These are phyloP conservation scores for Bovichtus diacanthus DNA, from an alignment of 2,797 vertebrate species.

Conservation along the genomic window DNA sequence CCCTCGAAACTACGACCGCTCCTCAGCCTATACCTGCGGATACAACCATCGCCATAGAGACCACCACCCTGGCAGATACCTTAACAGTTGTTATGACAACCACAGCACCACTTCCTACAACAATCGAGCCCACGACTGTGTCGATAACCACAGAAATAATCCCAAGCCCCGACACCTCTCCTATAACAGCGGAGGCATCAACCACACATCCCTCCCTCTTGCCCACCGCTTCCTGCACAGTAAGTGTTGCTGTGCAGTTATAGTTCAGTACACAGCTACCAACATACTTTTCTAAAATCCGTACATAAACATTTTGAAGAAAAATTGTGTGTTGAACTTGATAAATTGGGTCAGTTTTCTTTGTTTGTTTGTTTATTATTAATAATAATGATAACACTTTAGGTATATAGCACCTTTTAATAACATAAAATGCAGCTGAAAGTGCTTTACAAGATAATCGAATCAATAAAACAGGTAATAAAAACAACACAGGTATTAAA, in stretches of 20 bases:
- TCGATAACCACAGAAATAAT: conserved; percentile 52
- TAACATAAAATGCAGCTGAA: too few species aligned
- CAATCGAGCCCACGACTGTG: conserved; percentile 52
- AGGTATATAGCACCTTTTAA: too few species aligned
- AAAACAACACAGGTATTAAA: too few species aligned
- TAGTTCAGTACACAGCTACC: background rate
- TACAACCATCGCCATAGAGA: conserved; percentile 47
- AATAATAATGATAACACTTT: too few species aligned
- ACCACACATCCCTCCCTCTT: conserved; percentile 74
- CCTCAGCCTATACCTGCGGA: conserved; percentile 15
- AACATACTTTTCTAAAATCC: background rate
- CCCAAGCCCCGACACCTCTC: conserved; percentile 60
- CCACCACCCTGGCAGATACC: conserved; percentile 44
- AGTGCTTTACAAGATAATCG: too few species aligned
- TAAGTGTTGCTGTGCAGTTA: conserved; percentile 59
- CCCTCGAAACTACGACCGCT: conserved; percentile 11
- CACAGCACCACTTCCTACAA: conserved; percentile 39
- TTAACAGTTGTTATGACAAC: conserved; percentile 50
- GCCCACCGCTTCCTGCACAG: conserved; percentile 84
- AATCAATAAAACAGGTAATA: too few species aligned
- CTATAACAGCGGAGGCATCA: conserved; percentile 56
- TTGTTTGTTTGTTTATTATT: too few species aligned
- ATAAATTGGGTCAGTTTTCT: too few species aligned
- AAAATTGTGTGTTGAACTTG: background rate
- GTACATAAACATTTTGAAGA: background rate